These are phyloP conservation scores for Scolopax mira DNA, from an alignment of 2,113 vertebrate genomes.

Conservation along the genomic window DNA sequence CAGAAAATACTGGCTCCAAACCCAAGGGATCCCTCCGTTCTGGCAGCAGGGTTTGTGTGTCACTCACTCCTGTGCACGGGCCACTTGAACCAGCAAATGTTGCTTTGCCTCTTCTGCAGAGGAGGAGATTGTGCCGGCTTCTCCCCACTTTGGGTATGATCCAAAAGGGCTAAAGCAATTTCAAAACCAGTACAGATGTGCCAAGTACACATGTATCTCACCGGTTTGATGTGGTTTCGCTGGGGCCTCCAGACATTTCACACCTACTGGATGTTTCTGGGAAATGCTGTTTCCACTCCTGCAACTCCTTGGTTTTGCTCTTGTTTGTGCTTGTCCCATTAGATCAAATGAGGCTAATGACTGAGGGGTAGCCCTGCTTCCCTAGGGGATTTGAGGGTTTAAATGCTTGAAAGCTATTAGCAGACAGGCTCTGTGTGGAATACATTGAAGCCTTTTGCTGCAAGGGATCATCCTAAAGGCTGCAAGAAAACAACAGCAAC, in stretches of 20 bases:
- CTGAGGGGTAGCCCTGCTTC: neutral
- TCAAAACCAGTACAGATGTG: neutral
- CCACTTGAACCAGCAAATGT: neutral
- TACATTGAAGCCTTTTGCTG: constrained; percentile 2
- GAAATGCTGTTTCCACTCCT: constrained; percentile 27
- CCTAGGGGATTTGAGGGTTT: constrained; percentile 17
- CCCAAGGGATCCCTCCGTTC: neutral
- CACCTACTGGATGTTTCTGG: constrained; percentile 38
- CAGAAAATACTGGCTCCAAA: neutral
- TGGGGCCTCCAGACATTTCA: neutral
- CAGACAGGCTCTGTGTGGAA: neutral
- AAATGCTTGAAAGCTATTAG: neutral
- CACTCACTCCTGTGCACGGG: accelerated
- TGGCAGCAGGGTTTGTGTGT: neutral
- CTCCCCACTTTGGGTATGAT: neutral
- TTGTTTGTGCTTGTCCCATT: constrained; percentile 31
- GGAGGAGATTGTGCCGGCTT: neutral
- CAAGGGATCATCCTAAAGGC: constrained; percentile 31
- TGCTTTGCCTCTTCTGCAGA: neutral
- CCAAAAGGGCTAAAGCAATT: neutral
- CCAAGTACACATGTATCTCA: neutral
- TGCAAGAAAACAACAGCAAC: constrained; percentile 29
- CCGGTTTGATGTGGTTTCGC: constrained; percentile 23
- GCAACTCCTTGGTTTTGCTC: neutral
- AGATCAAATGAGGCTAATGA: constrained; percentile 38